A percentile compares a stretch with the other conserved stretches of the same genome.
Conservation (phyloP, 2,888 invertebrate species). For the Nipponacmea schrenckii region DNA sequence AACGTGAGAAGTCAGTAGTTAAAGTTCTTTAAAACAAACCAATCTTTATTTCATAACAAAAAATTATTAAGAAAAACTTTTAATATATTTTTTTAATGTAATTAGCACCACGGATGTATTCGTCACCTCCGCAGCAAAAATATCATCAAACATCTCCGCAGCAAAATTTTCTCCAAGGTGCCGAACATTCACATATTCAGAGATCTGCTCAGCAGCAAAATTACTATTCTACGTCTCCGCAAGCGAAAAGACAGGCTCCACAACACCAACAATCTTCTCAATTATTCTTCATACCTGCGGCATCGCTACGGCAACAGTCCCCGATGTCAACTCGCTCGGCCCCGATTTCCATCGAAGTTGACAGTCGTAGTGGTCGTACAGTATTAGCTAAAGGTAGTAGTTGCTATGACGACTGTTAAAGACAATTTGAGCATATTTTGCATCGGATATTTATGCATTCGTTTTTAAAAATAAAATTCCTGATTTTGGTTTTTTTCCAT, state of each 20-base stretch:
- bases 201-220: slow-evolving; percentile 15
- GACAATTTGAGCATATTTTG: not conserved
- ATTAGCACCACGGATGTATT: not conserved
- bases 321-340: slow-evolving; percentile 24
- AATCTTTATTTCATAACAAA: too few relatives aligned
- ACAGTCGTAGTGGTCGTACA: slow-evolving; percentile 39
- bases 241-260: not conserved
- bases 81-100: too few relatives aligned
- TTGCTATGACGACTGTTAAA: too few relatives aligned
- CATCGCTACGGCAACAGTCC: slow-evolving; percentile 31
- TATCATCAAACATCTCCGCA: too few relatives aligned
- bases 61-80: too few relatives aligned
- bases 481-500: not conserved
- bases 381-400: slow-evolving; percentile 36
- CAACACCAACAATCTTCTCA: not conserved
- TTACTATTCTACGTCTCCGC: slow-evolving; percentile 15
- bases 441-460: not conserved
- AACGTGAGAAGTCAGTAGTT: too few relatives aligned
- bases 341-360: slow-evolving; percentile 44
- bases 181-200: not conserved
- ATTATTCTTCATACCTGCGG: slow-evolving; percentile 13
- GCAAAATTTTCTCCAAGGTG: not conserved
- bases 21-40: too few relatives aligned
- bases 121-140: not conserved
- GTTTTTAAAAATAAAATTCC: not conserved